These are phyloP conservation scores for Plutella xylostella DNA, from an alignment of 2,888 invertebrate species.

Conservation along the genomic window DNA sequence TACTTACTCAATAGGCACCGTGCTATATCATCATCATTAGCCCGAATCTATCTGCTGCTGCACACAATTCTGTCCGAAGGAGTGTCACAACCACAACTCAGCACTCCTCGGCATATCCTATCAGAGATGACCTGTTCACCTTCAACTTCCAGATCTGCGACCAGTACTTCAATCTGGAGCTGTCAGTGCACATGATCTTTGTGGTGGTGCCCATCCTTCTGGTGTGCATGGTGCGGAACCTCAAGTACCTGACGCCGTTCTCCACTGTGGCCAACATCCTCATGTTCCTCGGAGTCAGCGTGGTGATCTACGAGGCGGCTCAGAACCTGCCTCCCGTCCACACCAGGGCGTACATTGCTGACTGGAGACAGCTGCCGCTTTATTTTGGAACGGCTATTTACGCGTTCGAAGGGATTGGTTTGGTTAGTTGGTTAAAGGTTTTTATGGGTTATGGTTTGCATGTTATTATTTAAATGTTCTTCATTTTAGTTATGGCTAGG, in stretches of 20 bases:
- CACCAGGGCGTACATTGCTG: conserved; percentile 71
- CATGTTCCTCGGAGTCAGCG: conserved; percentile 78
- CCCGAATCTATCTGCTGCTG: too few relatives aligned
- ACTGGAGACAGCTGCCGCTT: conserved; percentile 77
- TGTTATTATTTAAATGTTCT: too few relatives aligned
- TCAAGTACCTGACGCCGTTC: conserved; percentile 91
- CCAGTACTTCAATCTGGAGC: conserved; percentile 71
- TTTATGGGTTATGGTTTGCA: too few relatives aligned
- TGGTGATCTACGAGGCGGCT: conserved; percentile 82
- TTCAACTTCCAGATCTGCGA: conserved; percentile 72
- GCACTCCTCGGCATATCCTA: too few relatives aligned
- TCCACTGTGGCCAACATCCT: conserved; percentile 92
- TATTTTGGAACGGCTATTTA: conserved; percentile 97
- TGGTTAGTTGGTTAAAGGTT: too few relatives aligned
- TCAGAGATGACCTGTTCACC: too few relatives aligned
- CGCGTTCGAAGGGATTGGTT: conserved; percentile 95
- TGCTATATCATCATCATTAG: too few relatives aligned
- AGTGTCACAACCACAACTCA: too few relatives aligned
- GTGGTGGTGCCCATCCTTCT: conserved; percentile 78
- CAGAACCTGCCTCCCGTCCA: conserved; percentile 76
- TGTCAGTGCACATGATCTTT: conserved; percentile 80
- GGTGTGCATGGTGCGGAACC: conserved; percentile 82
- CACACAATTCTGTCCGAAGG: too few relatives aligned
- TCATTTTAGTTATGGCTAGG: too few relatives aligned
- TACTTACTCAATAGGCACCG: too few relatives aligned